Percentiles rank a stretch among this genome's conserved stretches.
These are phyloP conservation scores for Amphiprion ocellaris DNA, from an alignment of 2,113 vertebrate species.

Conservation along the genomic window DNA sequence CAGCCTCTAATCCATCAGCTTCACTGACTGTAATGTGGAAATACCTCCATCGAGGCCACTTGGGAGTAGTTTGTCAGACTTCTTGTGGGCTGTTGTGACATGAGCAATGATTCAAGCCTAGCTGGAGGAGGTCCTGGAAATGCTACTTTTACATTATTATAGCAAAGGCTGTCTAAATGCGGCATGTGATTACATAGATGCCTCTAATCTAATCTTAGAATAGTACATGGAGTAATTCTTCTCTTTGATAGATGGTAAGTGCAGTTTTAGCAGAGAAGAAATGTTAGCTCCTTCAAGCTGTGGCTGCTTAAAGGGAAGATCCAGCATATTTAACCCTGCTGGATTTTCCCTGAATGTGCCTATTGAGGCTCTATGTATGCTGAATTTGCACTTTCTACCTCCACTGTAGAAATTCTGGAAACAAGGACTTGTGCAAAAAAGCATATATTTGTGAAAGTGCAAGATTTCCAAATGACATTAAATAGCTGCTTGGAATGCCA, in stretches of 20 bases:
- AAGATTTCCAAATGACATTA: too few relatives aligned
- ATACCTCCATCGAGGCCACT: conserved; percentile 36
- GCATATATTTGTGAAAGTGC: too few relatives aligned
- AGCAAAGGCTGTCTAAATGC: conserved; percentile 13
- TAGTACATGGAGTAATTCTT: background rate
- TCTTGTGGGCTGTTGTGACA: conserved; percentile 34
- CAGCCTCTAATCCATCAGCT: conserved; percentile 43
- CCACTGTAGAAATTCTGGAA: too few relatives aligned
- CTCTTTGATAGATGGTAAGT: conserved; percentile 10
- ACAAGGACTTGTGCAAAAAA: too few relatives aligned
- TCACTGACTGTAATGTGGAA: conserved; percentile 53
- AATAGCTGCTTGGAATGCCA: too few relatives aligned
- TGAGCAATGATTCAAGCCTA: conserved; percentile 27
- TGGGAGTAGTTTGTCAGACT: conserved; percentile 37
- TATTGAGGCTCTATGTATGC: too few relatives aligned
- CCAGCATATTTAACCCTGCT: too few relatives aligned
- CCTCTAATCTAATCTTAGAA: conserved; percentile 15
- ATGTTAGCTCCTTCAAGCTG: background rate
- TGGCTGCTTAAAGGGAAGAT: background rate
- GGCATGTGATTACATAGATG: background rate
- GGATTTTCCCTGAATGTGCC: too few relatives aligned
- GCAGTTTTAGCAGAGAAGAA: background rate
- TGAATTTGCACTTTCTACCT: too few relatives aligned
- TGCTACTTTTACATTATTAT: conserved; percentile 8
- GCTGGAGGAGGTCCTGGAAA: conserved; percentile 10